phyloP scores from a whole-genome alignment of 2,113 vertebrate genomes.

The Indri indri region DNA sequence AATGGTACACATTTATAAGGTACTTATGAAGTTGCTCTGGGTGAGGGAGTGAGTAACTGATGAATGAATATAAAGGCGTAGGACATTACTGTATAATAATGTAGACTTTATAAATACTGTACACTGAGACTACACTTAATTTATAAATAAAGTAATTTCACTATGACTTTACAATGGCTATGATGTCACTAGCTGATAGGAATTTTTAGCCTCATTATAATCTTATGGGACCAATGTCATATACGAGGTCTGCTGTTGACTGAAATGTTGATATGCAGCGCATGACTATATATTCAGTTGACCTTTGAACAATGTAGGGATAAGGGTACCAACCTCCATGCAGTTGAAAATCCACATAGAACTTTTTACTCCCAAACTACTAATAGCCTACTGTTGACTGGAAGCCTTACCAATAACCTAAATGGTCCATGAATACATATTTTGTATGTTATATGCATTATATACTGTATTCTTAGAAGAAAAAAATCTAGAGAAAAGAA shows the following conservation, averaged over 20 bases:
- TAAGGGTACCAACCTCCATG: background rate
- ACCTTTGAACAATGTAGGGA: background rate
- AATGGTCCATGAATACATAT: background rate
- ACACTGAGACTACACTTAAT: background rate
- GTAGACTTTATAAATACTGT: background rate
- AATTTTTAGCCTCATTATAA: background rate
- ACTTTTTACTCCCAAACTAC: background rate
- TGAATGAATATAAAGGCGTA: background rate
- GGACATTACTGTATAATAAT: background rate
- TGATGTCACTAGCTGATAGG: background rate
- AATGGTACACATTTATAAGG: background rate
- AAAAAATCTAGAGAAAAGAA: background rate
- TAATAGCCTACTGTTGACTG: background rate
- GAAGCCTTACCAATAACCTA: background rate
- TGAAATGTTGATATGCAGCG: background rate
- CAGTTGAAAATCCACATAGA: background rate
- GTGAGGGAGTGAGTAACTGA: background rate
- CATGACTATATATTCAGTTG: background rate
- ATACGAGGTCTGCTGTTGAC: background rate
- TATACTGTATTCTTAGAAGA: background rate
- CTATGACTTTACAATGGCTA: background rate
- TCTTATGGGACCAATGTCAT: background rate
- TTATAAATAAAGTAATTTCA: background rate
- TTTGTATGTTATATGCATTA: background rate
- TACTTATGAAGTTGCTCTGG: background rate